Evolutionary conservation across 1,140 invertebrate genomes (phyloP).

Genomic region (Ganaspis sp.): DNA sequence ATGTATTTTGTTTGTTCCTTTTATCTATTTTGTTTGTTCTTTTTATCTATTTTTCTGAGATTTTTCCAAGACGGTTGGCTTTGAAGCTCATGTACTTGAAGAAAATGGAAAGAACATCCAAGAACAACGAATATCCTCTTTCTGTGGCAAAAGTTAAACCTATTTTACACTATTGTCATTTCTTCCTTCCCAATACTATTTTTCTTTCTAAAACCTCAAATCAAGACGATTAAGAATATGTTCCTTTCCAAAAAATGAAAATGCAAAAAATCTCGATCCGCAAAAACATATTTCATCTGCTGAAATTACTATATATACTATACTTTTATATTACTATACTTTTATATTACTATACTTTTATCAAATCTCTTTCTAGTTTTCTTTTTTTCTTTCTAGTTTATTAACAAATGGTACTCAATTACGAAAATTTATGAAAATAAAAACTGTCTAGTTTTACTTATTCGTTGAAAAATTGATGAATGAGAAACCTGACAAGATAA

Average conservation of each 20-base stretch:
- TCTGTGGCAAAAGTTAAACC: not conserved
- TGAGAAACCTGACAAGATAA: not conserved
- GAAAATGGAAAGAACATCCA: slow-evolving; percentile 8
- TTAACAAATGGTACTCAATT: too few species aligned
- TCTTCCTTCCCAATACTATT: not conserved
- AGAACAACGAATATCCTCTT: slow-evolving; percentile 4
- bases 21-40: not conserved
- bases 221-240: too few species aligned
- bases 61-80: not conserved
- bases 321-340: too few species aligned
- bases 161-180: not conserved
- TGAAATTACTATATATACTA: not conserved
- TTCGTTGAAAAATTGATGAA: too few species aligned
- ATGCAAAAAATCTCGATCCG: too few species aligned
- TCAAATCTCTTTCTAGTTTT: too few species aligned
- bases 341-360: too few species aligned
- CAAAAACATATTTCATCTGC: too few species aligned
- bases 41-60: not conserved
- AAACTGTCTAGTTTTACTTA: too few species aligned
- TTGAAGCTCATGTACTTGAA: slow-evolving; percentile 8
- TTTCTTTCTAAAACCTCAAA: not conserved
- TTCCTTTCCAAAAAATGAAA: too few species aligned
- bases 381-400: too few species aligned
- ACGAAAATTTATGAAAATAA: too few species aligned
- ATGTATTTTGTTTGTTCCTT: not conserved